These are phyloP conservation scores for Zele albiditarsus DNA, from an alignment of 2,888 invertebrate genomes.

Conservation along the genomic window DNA sequence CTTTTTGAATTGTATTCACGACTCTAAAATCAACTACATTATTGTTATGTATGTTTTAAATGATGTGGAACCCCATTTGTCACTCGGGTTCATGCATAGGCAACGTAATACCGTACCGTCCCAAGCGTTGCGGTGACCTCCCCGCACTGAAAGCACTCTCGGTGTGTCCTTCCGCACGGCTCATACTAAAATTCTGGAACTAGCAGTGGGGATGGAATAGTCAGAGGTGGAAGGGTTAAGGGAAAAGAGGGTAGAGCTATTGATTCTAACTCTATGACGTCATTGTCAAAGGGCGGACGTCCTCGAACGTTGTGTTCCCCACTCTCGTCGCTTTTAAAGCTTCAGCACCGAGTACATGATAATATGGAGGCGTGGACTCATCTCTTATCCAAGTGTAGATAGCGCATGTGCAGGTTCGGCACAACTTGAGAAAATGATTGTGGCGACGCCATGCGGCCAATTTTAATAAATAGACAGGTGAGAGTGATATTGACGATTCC, in stretches of 20 bases:
- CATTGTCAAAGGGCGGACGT: conserved; percentile 31
- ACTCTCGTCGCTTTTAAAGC: not conserved
- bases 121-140: conserved; percentile 69
- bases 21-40: not conserved
- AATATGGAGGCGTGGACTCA: conserved; percentile 17
- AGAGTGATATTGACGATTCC: not conserved
- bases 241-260: conserved; percentile 56
- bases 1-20: not conserved
- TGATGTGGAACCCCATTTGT: conserved; percentile 45
- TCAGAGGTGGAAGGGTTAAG: conserved; percentile 15
- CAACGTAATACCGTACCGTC: conserved; percentile 62
- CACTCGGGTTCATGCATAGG: conserved; percentile 58
- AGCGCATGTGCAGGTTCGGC: not conserved
- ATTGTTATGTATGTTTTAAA: not conserved
- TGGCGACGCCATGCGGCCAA: not conserved
- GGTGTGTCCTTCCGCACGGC: conserved; percentile 58
- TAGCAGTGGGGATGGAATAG: conserved; percentile 25
- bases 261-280: conserved; percentile 62
- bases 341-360: not conserved
- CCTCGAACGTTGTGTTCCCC: not conserved
- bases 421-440: not conserved
- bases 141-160: conserved; percentile 67
- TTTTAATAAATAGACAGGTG: not conserved
- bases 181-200: conserved; percentile 48
- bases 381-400: not conserved